Percentiles rank a stretch among this genome's conserved stretches.
These are phyloP conservation scores for Ormyrus labotus DNA, from an alignment of 2,888 invertebrate genomes.

Conservation along the genomic window DNA sequence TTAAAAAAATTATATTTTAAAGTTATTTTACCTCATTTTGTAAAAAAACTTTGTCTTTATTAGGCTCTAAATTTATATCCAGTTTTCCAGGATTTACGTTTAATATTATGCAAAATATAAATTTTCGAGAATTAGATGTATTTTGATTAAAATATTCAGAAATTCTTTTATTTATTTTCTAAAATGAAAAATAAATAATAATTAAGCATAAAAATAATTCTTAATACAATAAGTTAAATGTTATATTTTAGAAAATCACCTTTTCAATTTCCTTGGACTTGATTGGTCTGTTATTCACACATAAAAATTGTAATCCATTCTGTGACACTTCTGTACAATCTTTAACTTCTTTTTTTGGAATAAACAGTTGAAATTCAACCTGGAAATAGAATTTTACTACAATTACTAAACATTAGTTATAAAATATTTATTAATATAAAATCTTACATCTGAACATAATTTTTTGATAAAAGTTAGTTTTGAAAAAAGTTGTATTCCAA, in stretches of 20 bases:
- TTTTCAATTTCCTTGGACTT: slow-evolving; percentile 77
- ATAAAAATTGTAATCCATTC: slow-evolving; percentile 69
- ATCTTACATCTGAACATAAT: slow-evolving; percentile 61
- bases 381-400: slow-evolving; percentile 44
- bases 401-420: slow-evolving; percentile 16
- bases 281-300: slow-evolving; percentile 79
- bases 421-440: neutral
- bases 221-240: neutral
- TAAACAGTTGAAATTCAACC: slow-evolving; percentile 63
- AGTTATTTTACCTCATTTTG: slow-evolving; percentile 75
- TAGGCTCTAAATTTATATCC: slow-evolving; percentile 81
- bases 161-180: slow-evolving; percentile 76
- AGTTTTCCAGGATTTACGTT: slow-evolving; percentile 74
- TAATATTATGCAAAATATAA: slow-evolving; percentile 76
- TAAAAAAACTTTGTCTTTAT: slow-evolving; percentile 78
- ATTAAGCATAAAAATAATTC: slow-evolving; percentile 12
- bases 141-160: slow-evolving; percentile 71
- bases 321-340: slow-evolving; percentile 62
- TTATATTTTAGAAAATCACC: slow-evolving; percentile 69
- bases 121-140: slow-evolving; percentile 72
- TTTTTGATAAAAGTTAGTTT: slow-evolving; percentile 66
- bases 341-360: slow-evolving; percentile 70
- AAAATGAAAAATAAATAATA: slow-evolving; percentile 59
- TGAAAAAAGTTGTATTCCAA: slow-evolving; percentile 66
- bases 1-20: slow-evolving; percentile 3